Percentiles rank a stretch among this genome's conserved stretches.
These are phyloP conservation scores for Galemys pyrenaicus DNA, from an alignment of 2,113 vertebrate species.

Conservation along the genomic window DNA sequence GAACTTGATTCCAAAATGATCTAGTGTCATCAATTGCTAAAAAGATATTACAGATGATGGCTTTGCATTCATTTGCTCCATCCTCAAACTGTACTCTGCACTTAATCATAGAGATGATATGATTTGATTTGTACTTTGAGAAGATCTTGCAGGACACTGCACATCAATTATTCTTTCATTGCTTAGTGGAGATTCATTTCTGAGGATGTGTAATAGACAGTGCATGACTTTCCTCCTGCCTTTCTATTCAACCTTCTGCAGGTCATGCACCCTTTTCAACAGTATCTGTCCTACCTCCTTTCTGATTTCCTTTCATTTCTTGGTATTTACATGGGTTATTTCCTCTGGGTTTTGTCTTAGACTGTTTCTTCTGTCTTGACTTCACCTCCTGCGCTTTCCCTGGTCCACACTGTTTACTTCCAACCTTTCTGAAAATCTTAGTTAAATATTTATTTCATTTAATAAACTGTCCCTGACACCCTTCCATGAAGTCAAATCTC, in stretches of 20 bases:
- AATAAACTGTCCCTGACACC: not conserved
- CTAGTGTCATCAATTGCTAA: not conserved
- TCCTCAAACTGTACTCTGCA: not conserved
- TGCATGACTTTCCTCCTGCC: not conserved
- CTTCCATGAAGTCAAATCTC: not conserved
- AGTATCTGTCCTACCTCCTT: too few relatives aligned
- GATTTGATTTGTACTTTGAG: not conserved
- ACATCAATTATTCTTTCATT: not conserved
- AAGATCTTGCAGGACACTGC: not conserved
- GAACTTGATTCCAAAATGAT: not conserved
- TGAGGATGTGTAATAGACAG: not conserved
- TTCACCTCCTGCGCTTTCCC: not conserved
- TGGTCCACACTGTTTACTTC: not conserved
- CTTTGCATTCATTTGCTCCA: fast-evolving
- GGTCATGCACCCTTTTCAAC: not conserved
- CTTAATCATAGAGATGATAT: not conserved
- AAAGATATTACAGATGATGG: not conserved
- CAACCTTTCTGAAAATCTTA: not conserved
- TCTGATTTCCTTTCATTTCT: not conserved
- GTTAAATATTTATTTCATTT: not conserved
- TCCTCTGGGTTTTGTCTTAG: not conserved
- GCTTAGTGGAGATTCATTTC: not conserved
- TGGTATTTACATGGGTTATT: not conserved
- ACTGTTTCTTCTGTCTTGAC: not conserved
- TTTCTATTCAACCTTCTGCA: not conserved